A percentile compares a stretch with the other conserved stretches of the same genome.
These are phyloP conservation scores for Phasianus colchicus DNA, from an alignment of 2,113 vertebrate species.

Conservation along the genomic window DNA sequence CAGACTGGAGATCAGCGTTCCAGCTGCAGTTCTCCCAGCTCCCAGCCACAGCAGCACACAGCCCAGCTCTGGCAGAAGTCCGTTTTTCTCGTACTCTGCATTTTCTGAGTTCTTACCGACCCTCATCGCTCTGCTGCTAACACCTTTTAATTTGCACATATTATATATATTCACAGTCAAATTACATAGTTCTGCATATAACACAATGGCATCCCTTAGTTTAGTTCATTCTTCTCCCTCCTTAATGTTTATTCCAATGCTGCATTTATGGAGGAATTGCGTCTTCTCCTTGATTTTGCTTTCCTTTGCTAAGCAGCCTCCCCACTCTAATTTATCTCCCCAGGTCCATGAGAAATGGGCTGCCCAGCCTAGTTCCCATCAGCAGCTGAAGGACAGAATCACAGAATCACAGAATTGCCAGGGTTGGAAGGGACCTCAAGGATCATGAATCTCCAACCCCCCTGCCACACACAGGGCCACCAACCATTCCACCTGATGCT, in stretches of 20 bases:
- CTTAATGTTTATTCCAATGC: no score
- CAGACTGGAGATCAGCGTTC: accelerated
- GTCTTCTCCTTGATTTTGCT: neutral
- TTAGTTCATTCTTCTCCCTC: neutral
- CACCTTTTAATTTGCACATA: neutral
- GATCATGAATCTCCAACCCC: no score
- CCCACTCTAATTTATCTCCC: neutral
- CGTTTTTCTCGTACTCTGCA: neutral
- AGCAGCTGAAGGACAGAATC: accelerated
- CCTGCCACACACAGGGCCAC: no score
- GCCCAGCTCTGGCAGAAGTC: neutral
- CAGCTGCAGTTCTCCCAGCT: neutral
- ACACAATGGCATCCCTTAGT: neutral
- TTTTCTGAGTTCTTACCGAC: neutral
- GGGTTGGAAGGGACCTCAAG: no score
- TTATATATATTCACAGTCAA: neutral
- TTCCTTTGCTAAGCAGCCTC: no score
- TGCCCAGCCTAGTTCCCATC: accelerated
- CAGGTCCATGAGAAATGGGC: neutral
- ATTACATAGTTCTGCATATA: neutral
- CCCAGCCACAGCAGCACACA: neutral
- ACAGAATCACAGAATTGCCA: no score
- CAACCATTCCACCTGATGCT: no score
- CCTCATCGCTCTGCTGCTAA: neutral
- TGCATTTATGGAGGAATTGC: neutral